phyloP scores from a whole-genome alignment of 2,888 invertebrate genomes.

The Lacanobia oleracea region DNA sequence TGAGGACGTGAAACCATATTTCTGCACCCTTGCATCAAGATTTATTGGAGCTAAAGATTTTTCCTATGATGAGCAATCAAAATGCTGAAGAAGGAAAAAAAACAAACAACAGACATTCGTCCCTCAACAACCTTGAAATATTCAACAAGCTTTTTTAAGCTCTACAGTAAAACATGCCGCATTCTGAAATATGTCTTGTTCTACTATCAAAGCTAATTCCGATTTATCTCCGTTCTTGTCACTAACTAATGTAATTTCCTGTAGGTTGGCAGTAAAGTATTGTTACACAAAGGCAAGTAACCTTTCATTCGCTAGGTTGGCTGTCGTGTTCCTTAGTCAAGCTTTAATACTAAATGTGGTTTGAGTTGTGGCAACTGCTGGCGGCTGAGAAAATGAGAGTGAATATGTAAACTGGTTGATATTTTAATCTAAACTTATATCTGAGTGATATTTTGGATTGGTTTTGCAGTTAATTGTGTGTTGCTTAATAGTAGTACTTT shows the following conservation, averaged over 20 bases:
- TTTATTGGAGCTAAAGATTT: too few species aligned
- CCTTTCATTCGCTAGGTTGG: slow-evolving; percentile 16
- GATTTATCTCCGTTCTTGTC: slow-evolving; percentile 30
- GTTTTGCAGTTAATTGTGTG: not conserved
- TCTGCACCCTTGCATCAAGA: too few species aligned
- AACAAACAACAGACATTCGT: too few species aligned
- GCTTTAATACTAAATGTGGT: slow-evolving; percentile 37
- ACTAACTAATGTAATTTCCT: slow-evolving; percentile 25
- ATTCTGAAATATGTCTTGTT: not conserved
- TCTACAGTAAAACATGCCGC: not conserved
- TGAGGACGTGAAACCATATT: too few species aligned
- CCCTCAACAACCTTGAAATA: not conserved
- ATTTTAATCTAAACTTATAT: slow-evolving; percentile 14
- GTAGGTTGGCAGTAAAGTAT: slow-evolving; percentile 33
- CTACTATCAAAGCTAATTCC: slow-evolving; percentile 7
- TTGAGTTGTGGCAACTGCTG: slow-evolving; percentile 19
- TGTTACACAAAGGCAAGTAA: slow-evolving; percentile 17
- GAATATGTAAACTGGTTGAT: slow-evolving; percentile 41
- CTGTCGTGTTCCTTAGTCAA: slow-evolving; percentile 25
- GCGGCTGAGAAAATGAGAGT: slow-evolving; percentile 49
- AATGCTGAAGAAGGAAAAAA: too few species aligned
- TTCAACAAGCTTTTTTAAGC: not conserved
- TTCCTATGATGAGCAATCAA: too few species aligned
- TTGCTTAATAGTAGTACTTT: not conserved
- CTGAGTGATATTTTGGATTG: not conserved